Evolutionary conservation across 2,888 invertebrate species (phyloP).

Genomic region (Macrophya alboannulata): DNA sequence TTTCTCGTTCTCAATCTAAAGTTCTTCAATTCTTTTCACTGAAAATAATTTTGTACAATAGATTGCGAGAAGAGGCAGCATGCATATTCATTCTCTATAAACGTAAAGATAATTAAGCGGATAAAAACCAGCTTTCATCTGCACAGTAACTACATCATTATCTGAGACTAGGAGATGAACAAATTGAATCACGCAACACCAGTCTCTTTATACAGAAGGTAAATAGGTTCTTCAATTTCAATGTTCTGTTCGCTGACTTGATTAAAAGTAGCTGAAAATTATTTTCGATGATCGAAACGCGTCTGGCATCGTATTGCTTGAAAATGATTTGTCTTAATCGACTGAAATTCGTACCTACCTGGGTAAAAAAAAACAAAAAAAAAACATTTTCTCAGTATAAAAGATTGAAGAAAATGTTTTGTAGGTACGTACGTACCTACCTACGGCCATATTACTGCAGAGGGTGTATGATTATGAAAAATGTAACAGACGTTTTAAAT

Average conservation of each 20-base stretch:
- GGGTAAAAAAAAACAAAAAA: background rate
- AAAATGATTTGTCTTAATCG: background rate
- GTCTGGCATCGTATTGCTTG: background rate
- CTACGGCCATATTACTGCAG: too few species aligned
- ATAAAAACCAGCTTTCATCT: background rate
- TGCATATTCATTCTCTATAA: background rate
- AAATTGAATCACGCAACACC: background rate
- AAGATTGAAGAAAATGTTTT: background rate
- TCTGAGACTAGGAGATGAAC: background rate
- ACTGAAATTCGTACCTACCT: background rate
- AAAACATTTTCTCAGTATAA: background rate
- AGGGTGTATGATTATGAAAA: background rate
- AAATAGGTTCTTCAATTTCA: too few species aligned
- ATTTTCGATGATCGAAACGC: background rate
- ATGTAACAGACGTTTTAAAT: slow-evolving; percentile 22
- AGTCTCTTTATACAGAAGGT: background rate
- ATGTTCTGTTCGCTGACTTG: background rate
- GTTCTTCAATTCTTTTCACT: background rate
- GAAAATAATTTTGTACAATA: background rate
- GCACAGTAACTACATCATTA: background rate
- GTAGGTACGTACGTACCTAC: too few species aligned
- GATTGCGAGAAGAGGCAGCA: background rate
- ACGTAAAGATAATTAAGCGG: background rate
- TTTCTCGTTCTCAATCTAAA: background rate
- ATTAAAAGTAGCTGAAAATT: background rate